Evolutionary conservation across 2,797 vertebrate genomes (phyloP).

Genomic region (Paratrypauchen microcephalus): DNA sequence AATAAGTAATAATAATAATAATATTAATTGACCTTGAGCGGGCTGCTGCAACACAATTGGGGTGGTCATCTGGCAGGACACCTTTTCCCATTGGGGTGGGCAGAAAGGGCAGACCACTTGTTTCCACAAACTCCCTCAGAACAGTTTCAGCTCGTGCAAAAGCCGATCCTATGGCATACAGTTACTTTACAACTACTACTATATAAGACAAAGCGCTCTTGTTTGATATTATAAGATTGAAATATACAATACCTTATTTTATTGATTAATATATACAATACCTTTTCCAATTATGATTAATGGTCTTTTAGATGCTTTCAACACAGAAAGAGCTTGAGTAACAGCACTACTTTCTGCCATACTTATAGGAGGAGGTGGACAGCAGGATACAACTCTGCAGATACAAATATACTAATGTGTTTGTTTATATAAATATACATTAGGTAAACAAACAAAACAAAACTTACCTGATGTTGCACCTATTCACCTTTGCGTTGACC

Average conservation of each 20-base stretch:
- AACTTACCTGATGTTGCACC: slow-evolving; percentile 82
- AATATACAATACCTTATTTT: slow-evolving; percentile 78
- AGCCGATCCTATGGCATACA: slow-evolving; percentile 82
- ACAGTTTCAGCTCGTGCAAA: slow-evolving; percentile 84
- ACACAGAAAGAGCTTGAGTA: slow-evolving; percentile 67
- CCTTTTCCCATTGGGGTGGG: slow-evolving; percentile 98
- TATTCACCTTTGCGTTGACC: slow-evolving; percentile 84
- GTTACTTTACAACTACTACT: not conserved
- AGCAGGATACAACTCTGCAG: slow-evolving; percentile 76
- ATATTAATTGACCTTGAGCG: slow-evolving; percentile 82
- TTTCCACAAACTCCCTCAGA: slow-evolving; percentile 83
- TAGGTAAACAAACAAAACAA: not conserved
- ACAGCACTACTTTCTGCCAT: slow-evolving; percentile 76
- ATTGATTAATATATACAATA: slow-evolving; percentile 41
- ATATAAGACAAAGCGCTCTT: not conserved
- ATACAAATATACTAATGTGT: slow-evolving; percentile 4
- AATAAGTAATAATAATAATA: not conserved
- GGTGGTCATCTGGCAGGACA: slow-evolving; percentile 90
- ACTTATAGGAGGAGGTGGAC: slow-evolving; percentile 84
- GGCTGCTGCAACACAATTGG: slow-evolving; percentile 89
- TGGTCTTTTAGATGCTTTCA: slow-evolving; percentile 83
- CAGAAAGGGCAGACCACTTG: slow-evolving; percentile 87
- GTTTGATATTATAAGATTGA: not conserved
- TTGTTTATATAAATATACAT: not conserved
- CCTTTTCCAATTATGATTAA: slow-evolving; percentile 95